These are phyloP conservation scores for Xyrichtys novacula DNA, from an alignment of 2,797 vertebrate species.

Conservation along the genomic window DNA sequence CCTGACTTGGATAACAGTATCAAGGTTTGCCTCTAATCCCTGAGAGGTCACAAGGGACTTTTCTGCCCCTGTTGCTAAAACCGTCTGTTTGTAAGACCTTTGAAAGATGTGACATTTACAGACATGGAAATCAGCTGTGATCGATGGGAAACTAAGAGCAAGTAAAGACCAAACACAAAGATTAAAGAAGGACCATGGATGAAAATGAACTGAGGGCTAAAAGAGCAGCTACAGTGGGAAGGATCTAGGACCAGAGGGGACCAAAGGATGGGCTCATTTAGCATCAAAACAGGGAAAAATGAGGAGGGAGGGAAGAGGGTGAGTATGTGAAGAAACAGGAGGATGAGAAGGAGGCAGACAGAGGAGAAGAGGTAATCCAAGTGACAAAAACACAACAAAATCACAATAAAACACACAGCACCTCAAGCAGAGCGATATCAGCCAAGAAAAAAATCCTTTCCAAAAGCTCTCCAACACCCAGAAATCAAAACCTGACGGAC, in stretches of 20 bases:
- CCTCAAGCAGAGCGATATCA: slow-evolving; percentile 6
- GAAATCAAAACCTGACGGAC: slow-evolving; percentile 39
- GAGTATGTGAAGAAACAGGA: slow-evolving; percentile 1
- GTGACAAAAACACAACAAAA: slow-evolving; percentile 34
- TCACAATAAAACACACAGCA: slow-evolving; percentile 18
- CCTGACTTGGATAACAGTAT: slow-evolving; percentile 48
- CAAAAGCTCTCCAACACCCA: slow-evolving; percentile 53
- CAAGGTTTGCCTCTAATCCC: slow-evolving; percentile 51
- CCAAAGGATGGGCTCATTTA: slow-evolving; percentile 13
- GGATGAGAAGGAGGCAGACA: slow-evolving; percentile 13
- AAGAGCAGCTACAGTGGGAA: slow-evolving; percentile 4
- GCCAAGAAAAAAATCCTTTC: slow-evolving; percentile 70
- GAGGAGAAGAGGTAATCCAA: slow-evolving; percentile 21
- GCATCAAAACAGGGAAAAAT: slow-evolving; percentile 49
- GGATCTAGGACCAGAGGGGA: background rate
- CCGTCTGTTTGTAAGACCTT: slow-evolving; percentile 66
- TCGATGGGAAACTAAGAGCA: slow-evolving; percentile 22
- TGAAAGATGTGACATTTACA: slow-evolving; percentile 81
- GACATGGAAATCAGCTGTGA: slow-evolving; percentile 76
- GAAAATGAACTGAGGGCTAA: background rate
- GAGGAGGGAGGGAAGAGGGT: background rate
- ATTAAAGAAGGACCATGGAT: slow-evolving; percentile 9
- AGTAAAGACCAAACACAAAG: slow-evolving; percentile 28
- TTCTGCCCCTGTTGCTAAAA: slow-evolving; percentile 43
- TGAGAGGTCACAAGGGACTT: slow-evolving; percentile 47